phyloP scores from a whole-genome alignment of 2,113 vertebrate species.

The Rhabdornis inornatus region DNA sequence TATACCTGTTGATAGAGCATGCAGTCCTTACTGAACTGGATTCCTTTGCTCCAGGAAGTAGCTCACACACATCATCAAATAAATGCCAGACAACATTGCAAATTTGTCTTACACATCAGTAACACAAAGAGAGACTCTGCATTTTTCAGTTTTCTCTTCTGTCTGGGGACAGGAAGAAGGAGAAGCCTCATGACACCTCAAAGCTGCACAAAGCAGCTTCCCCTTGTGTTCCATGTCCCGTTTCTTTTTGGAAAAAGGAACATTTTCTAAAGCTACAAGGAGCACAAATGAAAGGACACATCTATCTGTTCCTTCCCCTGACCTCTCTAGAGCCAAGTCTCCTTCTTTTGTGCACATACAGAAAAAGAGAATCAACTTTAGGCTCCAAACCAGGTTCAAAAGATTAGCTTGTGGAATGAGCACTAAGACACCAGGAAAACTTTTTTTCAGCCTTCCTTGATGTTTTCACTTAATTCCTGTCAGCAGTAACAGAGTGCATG shows the following conservation, averaged over 20 bases:
- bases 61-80: not conserved
- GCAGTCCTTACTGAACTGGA: not conserved
- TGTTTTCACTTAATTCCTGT: not conserved
- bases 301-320: constrained; percentile 13
- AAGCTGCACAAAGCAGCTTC: constrained; percentile 21
- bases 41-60: not conserved
- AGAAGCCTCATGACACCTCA: not conserved
- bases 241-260: constrained; percentile 37
- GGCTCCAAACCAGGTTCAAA: not conserved
- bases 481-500: not conserved
- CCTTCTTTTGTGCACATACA: not conserved
- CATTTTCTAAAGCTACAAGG: not conserved
- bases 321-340: constrained; percentile 14
- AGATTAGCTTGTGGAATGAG: not conserved
- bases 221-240: not conserved
- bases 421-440: not conserved
- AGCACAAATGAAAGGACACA: not conserved
- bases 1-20: not conserved
- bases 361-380: not conserved
- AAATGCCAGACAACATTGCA: not conserved
- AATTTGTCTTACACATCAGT: not conserved
- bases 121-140: not conserved
- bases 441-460: not conserved
- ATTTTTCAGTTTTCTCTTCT: not conserved
- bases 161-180: not conserved